A percentile compares a stretch with the other conserved stretches of the same genome.
Evolutionary conservation across 2,113 vertebrate genomes (phyloP).

Genomic region (Epinephelus moara): DNA sequence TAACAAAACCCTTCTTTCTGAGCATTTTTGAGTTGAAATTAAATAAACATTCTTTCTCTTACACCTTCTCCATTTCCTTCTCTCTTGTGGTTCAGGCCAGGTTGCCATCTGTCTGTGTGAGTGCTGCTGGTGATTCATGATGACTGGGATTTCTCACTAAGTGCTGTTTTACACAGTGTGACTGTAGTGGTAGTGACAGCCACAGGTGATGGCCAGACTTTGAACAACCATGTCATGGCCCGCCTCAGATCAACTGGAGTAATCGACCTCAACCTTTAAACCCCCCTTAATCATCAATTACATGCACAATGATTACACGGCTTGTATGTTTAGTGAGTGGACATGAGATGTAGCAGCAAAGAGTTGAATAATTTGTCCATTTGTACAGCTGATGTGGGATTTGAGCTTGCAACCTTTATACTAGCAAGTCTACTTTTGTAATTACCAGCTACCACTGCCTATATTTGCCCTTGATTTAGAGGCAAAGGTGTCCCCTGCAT

Average conservation of each 20-base stretch:
- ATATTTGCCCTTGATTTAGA: constrained; percentile 61
- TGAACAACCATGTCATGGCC: constrained; percentile 18
- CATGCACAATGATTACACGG: background rate
- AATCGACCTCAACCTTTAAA: constrained; percentile 15
- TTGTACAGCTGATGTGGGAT: background rate
- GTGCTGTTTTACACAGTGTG: constrained; percentile 54
- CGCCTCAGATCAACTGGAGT: constrained; percentile 22
- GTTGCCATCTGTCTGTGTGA: constrained; percentile 39
- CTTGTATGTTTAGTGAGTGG: background rate
- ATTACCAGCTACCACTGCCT: background rate
- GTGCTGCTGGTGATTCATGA: constrained; percentile 52
- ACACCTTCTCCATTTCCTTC: background rate
- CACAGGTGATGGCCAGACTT: constrained; percentile 63
- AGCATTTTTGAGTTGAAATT: background rate
- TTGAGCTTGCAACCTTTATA: background rate
- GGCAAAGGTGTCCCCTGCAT: constrained; percentile 43
- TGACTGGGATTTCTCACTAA: constrained; percentile 68
- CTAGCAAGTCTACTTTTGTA: background rate
- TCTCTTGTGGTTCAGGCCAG: constrained; percentile 32
- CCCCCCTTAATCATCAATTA: constrained; percentile 17
- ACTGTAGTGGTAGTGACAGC: constrained; percentile 61
- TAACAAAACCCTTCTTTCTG: background rate
- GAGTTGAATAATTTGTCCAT: background rate
- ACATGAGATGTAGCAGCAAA: background rate
- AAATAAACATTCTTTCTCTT: background rate